Conservation (phyloP, 1,140 invertebrate species). For the Magallana angulata region DNA sequence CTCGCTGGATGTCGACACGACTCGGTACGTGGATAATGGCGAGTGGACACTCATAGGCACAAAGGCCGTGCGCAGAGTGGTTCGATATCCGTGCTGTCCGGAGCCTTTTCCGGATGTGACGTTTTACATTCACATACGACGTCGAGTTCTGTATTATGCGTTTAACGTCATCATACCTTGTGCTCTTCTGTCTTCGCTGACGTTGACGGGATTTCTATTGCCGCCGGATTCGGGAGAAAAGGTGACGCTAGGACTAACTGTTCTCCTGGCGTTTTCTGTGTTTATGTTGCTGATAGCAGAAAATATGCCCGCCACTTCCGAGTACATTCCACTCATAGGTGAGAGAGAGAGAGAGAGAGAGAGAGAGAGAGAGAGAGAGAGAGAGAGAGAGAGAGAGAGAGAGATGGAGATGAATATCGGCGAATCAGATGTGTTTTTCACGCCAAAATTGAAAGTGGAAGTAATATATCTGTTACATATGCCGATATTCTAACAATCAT, state of each 20-base stretch:
- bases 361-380: too few relatives aligned
- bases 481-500: too few relatives aligned
- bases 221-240: slow-evolving; percentile 78
- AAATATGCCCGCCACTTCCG: slow-evolving; percentile 83
- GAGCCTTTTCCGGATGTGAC: slow-evolving; percentile 83
- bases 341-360: slow-evolving; percentile 50
- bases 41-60: slow-evolving; percentile 77
- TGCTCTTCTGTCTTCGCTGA: slow-evolving; percentile 75
- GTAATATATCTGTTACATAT: too few relatives aligned
- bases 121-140: slow-evolving; percentile 79
- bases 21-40: slow-evolving; percentile 76
- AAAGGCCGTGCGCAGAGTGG: slow-evolving; percentile 71
- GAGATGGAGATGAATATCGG: too few relatives aligned
- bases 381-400: too few relatives aligned
- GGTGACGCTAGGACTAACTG: slow-evolving; percentile 79
- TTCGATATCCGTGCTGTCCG: slow-evolving; percentile 76
- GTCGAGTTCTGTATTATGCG: slow-evolving; percentile 75
- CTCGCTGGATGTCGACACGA: slow-evolving; percentile 70
- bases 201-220: slow-evolving; percentile 73
- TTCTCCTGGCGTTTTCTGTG: slow-evolving; percentile 84
- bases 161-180: slow-evolving; percentile 79
- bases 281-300: slow-evolving; percentile 84
- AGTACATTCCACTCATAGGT: slow-evolving; percentile 83
- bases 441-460: too few relatives aligned
- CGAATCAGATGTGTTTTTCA: too few relatives aligned